Conservation (phyloP, 2,888 invertebrate species). For the Eupithecia abbreviata region DNA sequence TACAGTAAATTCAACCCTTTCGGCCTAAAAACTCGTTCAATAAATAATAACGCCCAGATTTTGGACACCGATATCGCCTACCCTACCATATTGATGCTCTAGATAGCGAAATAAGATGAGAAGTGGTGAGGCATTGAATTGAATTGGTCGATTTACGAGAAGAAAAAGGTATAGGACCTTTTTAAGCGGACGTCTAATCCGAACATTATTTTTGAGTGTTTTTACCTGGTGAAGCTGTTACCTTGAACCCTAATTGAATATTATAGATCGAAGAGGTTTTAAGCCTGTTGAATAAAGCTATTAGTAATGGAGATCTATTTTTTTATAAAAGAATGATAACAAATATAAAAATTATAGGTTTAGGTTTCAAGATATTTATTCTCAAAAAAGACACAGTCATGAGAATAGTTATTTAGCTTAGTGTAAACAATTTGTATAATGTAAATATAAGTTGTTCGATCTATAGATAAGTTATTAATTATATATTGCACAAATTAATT, state of each 20-base stretch:
- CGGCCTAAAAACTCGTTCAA: conserved; percentile 34
- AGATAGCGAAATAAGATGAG: conserved; percentile 16
- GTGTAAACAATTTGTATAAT: too few species aligned
- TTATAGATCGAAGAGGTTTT: neutral
- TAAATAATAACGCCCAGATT: conserved; percentile 33
- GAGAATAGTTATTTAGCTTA: too few species aligned
- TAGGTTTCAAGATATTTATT: too few species aligned
- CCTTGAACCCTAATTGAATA: conserved; percentile 2
- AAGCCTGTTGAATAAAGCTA: too few species aligned
- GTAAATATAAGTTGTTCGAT: too few species aligned
- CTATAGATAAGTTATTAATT: too few species aligned
- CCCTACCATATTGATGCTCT: conserved; percentile 21
- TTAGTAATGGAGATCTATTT: too few species aligned
- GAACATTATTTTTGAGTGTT: conserved; percentile 12
- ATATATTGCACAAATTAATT: too few species aligned
- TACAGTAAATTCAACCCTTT: conserved; percentile 19
- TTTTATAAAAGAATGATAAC: too few species aligned
- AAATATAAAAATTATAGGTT: too few species aligned
- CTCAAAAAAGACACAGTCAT: too few species aligned
- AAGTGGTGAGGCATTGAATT: conserved; percentile 9
- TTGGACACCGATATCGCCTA: conserved; percentile 17
- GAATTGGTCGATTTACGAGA: conserved; percentile 11
- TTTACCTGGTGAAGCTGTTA: neutral
- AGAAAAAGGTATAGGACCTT: conserved; percentile 7
- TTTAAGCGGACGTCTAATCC: neutral